A percentile compares a stretch with the other conserved stretches of the same genome.
phyloP scores from a whole-genome alignment of 2,113 vertebrate species.

The Nesospiza acunhae region DNA sequence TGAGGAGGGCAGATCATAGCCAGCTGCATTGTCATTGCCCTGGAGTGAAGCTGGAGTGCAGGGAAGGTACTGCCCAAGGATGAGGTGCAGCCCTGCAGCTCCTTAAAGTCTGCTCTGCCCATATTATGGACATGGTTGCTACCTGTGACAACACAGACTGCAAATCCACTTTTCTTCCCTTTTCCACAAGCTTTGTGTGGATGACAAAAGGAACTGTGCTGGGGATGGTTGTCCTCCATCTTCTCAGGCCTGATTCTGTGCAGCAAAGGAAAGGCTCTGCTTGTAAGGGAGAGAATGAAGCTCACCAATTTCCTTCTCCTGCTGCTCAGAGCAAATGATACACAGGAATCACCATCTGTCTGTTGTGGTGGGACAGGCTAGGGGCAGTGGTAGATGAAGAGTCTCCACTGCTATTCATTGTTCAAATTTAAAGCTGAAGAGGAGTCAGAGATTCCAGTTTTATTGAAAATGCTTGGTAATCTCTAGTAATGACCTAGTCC shows the following conservation, averaged over 20 bases:
- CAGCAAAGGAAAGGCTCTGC: neutral
- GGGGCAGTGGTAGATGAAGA: neutral
- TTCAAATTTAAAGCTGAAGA: neutral
- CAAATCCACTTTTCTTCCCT: neutral
- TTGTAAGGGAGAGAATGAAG: neutral
- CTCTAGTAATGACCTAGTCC: conserved; percentile 74
- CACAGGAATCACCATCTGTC: neutral
- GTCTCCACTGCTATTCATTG: neutral
- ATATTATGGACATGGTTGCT: neutral
- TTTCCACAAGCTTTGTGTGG: neutral
- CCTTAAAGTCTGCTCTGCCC: neutral
- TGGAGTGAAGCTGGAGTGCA: neutral
- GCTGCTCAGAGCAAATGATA: neutral
- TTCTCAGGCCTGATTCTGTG: neutral
- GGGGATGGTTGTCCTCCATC: neutral
- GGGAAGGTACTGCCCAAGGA: neutral
- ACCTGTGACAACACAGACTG: neutral
- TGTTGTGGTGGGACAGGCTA: neutral
- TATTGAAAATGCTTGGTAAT: conserved; percentile 58
- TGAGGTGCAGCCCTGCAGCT: neutral
- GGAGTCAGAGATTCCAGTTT: conserved; percentile 36
- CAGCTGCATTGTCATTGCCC: neutral
- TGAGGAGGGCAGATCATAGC: neutral
- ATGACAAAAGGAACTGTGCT: neutral
- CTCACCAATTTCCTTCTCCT: neutral